Evolutionary conservation across 2,888 invertebrate genomes (phyloP).

Genomic region (Melikaiella ostensackeni): DNA sequence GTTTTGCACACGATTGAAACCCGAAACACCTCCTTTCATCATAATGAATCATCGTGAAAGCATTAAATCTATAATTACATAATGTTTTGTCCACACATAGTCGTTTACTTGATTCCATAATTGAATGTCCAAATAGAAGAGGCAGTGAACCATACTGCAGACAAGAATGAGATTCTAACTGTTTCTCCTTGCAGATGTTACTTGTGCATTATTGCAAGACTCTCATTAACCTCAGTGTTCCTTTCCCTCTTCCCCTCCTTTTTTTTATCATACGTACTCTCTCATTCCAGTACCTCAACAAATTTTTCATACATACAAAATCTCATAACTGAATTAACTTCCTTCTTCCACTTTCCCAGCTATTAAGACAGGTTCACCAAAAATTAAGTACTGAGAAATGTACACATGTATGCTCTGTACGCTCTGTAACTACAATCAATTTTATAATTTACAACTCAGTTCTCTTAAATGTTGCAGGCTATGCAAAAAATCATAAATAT

Average conservation of each 20-base stretch:
- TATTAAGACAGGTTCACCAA: not conserved
- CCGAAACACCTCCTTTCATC: too few relatives aligned
- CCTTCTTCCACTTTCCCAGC: not conserved
- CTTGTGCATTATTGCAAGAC: conserved; percentile 50
- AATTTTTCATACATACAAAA: conserved; percentile 45
- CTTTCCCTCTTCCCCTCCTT: conserved; percentile 10
- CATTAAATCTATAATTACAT: too few relatives aligned
- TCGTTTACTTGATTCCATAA: conserved; percentile 15
- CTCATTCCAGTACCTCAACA: conserved; percentile 19
- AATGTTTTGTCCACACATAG: too few relatives aligned
- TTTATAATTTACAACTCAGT: too few relatives aligned
- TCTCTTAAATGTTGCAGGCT: too few relatives aligned
- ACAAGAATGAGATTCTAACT: conserved; percentile 52
- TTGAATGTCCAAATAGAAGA: conserved; percentile 25
- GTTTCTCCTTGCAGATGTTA: conserved; percentile 46
- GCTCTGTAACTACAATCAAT: too few relatives aligned
- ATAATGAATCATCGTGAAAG: too few relatives aligned
- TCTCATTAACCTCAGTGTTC: conserved; percentile 44
- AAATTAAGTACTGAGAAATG: not conserved
- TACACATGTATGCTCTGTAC: not conserved
- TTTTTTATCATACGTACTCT: too few relatives aligned
- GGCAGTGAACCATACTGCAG: conserved; percentile 43
- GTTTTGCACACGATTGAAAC: too few relatives aligned
- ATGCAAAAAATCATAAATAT: too few relatives aligned
- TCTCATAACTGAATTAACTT: not conserved